A percentile compares a stretch with the other conserved stretches of the same genome.
Conservation (phyloP, 2,113 vertebrate genomes). For the Calidris pugnax region DNA sequence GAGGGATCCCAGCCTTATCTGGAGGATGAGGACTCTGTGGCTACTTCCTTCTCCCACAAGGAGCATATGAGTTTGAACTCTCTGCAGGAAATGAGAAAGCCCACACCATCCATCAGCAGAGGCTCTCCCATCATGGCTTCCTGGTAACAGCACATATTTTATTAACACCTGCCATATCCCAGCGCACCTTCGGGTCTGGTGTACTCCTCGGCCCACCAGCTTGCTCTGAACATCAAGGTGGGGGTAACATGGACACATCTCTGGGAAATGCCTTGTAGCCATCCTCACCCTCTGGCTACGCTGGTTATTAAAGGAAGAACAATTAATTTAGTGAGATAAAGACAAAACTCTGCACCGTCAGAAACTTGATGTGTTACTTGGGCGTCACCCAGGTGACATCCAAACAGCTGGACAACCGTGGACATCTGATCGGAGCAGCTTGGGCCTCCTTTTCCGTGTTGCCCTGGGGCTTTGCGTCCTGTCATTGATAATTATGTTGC, state of each 20-base stretch:
- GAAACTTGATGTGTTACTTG: neutral
- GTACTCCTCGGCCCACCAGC: accelerated
- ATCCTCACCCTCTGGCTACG: neutral
- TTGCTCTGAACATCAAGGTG: neutral
- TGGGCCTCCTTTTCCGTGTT: neutral
- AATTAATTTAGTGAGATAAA: neutral
- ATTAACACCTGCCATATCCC: neutral
- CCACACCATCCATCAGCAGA: neutral
- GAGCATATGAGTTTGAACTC: neutral
- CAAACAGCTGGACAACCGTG: neutral
- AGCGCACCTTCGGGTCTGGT: neutral
- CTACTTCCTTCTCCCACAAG: neutral
- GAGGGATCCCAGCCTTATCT: neutral
- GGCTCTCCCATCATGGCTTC: neutral
- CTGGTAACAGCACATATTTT: neutral
- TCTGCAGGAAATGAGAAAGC: neutral
- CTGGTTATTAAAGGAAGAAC: neutral
- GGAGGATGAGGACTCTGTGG: neutral
- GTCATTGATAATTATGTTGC: slow-evolving; percentile 30
- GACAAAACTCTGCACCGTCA: neutral
- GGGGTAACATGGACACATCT: accelerated
- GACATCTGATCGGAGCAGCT: neutral
- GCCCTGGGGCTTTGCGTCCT: neutral
- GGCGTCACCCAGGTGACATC: neutral
- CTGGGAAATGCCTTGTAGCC: neutral